Evolutionary conservation across 2,888 invertebrate species (phyloP).

Genomic region (Aleiodes leptofemur): DNA sequence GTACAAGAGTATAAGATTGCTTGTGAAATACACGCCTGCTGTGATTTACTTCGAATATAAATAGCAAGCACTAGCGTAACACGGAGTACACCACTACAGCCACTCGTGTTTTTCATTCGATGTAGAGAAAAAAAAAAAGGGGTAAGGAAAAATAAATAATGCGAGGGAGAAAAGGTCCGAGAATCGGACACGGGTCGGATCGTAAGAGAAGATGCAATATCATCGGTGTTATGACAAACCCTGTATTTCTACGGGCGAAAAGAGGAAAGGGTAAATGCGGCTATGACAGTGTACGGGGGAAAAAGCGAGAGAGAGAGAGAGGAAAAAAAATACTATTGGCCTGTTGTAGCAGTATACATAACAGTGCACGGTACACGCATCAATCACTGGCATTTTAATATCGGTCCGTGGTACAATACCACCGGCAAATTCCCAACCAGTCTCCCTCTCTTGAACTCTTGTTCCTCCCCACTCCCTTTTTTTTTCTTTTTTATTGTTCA

Average conservation of each 20-base stretch:
- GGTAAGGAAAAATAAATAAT: slow-evolving; percentile 18
- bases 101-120: neutral
- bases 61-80: slow-evolving; percentile 61
- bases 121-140: slow-evolving; percentile 1
- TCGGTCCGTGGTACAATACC: slow-evolving; percentile 72
- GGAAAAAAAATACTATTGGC: slow-evolving; percentile 54
- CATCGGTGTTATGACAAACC: slow-evolving; percentile 36
- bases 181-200: slow-evolving; percentile 5
- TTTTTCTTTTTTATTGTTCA: slow-evolving; percentile 29
- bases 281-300: slow-evolving; percentile 5
- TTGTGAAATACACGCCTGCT: slow-evolving; percentile 25
- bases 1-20: slow-evolving; percentile 50
- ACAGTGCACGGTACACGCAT: slow-evolving; percentile 74
- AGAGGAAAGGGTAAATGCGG: slow-evolving; percentile 25
- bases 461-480: slow-evolving; percentile 12
- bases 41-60: slow-evolving; percentile 67
- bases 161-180: slow-evolving; percentile 43
- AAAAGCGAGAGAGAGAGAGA: too few species aligned
- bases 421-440: slow-evolving; percentile 42
- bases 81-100: slow-evolving; percentile 43
- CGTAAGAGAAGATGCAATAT: slow-evolving; percentile 35
- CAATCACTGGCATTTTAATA: slow-evolving; percentile 76
- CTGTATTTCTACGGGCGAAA: slow-evolving; percentile 66
- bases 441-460: slow-evolving; percentile 15
- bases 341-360: slow-evolving; percentile 53